Evolutionary conservation across 2,888 invertebrate genomes (phyloP).

Genomic region (Andrena flavipes): DNA sequence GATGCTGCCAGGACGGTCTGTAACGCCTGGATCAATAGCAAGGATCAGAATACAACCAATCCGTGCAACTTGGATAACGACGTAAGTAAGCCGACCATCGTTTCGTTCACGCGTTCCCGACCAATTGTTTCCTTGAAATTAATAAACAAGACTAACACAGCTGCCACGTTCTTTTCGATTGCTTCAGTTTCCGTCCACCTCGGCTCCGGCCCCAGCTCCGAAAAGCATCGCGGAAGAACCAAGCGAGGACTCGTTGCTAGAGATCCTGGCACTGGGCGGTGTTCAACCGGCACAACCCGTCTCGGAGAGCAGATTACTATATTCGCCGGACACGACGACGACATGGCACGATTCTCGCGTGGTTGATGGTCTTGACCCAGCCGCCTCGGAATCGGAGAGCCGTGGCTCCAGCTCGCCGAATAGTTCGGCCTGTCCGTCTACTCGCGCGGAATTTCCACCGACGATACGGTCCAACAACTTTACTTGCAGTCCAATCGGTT

Average conservation of each 20-base stretch:
- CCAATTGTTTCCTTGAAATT: neutral
- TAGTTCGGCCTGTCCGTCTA: slow-evolving; percentile 70
- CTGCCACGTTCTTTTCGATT: neutral
- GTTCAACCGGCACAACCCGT: slow-evolving; percentile 70
- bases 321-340: slow-evolving; percentile 56
- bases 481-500: slow-evolving; percentile 67
- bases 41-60: neutral
- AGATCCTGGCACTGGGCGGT: slow-evolving; percentile 65
- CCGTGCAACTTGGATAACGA: neutral
- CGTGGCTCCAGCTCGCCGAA: slow-evolving; percentile 70
- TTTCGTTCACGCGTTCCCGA: neutral
- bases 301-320: slow-evolving; percentile 62
- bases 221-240: slow-evolving; percentile 59
- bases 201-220: slow-evolving; percentile 14
- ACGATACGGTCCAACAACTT: slow-evolving; percentile 50
- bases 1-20: neutral
- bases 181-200: slow-evolving; percentile 13
- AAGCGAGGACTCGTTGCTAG: slow-evolving; percentile 68
- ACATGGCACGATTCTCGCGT: slow-evolving; percentile 73
- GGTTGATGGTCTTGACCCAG: slow-evolving; percentile 63
- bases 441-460: slow-evolving; percentile 58
- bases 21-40: neutral
- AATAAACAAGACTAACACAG: neutral
- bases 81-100: slow-evolving; percentile 15
- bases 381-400: slow-evolving; percentile 67